These are phyloP conservation scores for sheep (Ovis aries) DNA, from an alignment of 2,113 vertebrate species.

Conservation along the genomic window DNA sequence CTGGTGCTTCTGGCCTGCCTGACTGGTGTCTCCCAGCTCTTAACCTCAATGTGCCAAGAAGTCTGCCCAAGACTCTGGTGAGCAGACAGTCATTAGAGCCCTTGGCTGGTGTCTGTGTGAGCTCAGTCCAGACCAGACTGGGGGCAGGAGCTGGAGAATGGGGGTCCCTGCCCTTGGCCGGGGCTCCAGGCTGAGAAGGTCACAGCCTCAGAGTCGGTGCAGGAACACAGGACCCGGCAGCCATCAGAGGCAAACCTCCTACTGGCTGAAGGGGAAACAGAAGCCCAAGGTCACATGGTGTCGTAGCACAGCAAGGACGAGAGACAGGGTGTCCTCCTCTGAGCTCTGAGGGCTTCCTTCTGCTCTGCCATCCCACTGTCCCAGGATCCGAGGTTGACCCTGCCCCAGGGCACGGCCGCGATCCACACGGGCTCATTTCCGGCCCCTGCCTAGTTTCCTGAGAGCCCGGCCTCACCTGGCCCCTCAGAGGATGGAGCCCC, in stretches of 20 bases:
- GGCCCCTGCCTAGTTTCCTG: background rate
- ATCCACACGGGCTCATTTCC: background rate
- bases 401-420: background rate
- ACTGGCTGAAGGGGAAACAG: background rate
- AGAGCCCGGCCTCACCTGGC: background rate
- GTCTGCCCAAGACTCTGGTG: background rate
- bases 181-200: background rate
- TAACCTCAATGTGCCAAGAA: background rate
- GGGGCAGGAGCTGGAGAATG: background rate
- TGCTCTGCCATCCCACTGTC: background rate
- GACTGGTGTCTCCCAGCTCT: background rate
- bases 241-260: no score
- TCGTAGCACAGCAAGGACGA: background rate
- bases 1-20: background rate
- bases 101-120: rapidly evolving
- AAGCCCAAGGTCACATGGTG: background rate
- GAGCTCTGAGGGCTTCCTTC: background rate
- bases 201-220: background rate
- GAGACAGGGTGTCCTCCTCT: background rate
- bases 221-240: background rate
- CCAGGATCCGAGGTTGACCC: background rate
- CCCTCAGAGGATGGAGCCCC: no score
- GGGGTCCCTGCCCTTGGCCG: rapidly evolving
- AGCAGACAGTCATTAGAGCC: background rate
- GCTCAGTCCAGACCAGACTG: rapidly evolving